Evolutionary conservation across 2,888 invertebrate species (phyloP).

Genomic region (Philereme transversata): DNA sequence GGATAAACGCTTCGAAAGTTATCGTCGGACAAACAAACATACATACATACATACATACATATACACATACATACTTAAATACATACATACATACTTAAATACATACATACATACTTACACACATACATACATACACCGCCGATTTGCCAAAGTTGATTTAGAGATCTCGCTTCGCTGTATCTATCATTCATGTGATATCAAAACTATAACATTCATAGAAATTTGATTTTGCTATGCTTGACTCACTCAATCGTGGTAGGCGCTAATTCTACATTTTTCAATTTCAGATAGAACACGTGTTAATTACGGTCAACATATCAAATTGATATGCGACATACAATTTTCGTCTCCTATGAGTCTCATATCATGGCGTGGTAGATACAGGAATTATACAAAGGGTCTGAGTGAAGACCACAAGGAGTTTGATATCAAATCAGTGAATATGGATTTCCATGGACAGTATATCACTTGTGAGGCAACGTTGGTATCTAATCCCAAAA

Average conservation of each 20-base stretch:
- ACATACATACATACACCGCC: too few species aligned
- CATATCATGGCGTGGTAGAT: neutral
- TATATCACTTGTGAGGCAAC: constrained; percentile 14
- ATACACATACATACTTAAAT: too few species aligned
- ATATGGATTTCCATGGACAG: constrained; percentile 6
- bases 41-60: too few species aligned
- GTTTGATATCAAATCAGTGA: constrained; percentile 11
- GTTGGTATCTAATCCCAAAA: neutral
- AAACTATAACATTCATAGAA: neutral
- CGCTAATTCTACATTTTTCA: neutral
- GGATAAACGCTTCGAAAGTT: too few species aligned
- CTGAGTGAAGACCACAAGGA: neutral
- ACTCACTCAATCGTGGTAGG: neutral
- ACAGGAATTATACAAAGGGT: neutral
- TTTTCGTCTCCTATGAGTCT: neutral
- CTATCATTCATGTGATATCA: too few species aligned
- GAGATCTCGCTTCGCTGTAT: too few species aligned
- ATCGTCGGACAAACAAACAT: too few species aligned
- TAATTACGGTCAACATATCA: constrained; percentile 6
- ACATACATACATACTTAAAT: too few species aligned
- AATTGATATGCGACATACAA: constrained; percentile 9
- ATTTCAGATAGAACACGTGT: constrained; percentile 6
- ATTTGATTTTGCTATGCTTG: neutral
- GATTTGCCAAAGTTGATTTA: too few species aligned
- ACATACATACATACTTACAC: too few species aligned